phyloP scores from a whole-genome alignment of 2,888 invertebrate genomes.

The Leptura quadrifasciata region DNA sequence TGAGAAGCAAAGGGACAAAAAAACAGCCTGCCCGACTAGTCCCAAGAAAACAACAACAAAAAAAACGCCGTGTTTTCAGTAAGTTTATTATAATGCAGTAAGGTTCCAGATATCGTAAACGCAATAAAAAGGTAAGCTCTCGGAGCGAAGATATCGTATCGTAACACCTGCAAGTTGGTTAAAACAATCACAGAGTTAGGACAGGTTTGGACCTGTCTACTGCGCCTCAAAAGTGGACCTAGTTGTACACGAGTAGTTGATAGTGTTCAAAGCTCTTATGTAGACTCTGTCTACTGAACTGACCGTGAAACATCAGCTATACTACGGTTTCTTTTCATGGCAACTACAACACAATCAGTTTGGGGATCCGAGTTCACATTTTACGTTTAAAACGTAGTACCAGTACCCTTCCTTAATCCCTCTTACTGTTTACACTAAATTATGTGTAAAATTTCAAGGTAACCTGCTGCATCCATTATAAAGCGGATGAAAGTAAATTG shows the following conservation, averaged over 20 bases:
- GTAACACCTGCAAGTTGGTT: slow-evolving; percentile 68
- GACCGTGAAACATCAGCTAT: slow-evolving; percentile 23
- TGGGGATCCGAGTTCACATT: slow-evolving; percentile 18
- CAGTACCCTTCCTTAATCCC: slow-evolving; percentile 2
- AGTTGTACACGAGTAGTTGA: slow-evolving; percentile 51
- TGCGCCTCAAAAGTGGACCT: slow-evolving; percentile 55
- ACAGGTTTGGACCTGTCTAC: slow-evolving; percentile 71
- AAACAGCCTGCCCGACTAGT: slow-evolving; percentile 20
- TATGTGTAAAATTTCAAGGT: not conserved
- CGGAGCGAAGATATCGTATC: slow-evolving; percentile 54
- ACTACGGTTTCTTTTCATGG: slow-evolving; percentile 22
- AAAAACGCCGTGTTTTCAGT: slow-evolving; percentile 36
- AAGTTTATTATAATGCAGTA: slow-evolving; percentile 47
- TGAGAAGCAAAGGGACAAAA: slow-evolving; percentile 13
- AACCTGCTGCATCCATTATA: not conserved
- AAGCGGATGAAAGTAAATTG: too few relatives aligned
- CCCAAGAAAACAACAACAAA: slow-evolving; percentile 28
- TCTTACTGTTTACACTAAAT: slow-evolving; percentile 8
- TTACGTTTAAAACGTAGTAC: not conserved
- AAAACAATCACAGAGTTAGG: slow-evolving; percentile 63
- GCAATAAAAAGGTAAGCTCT: slow-evolving; percentile 38
- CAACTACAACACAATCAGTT: slow-evolving; percentile 20
- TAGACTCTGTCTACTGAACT: slow-evolving; percentile 19
- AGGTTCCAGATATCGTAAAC: slow-evolving; percentile 43
- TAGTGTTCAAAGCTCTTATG: slow-evolving; percentile 39